These are phyloP conservation scores for Cephonodes hylas DNA, from an alignment of 2,888 invertebrate species.

Conservation along the genomic window DNA sequence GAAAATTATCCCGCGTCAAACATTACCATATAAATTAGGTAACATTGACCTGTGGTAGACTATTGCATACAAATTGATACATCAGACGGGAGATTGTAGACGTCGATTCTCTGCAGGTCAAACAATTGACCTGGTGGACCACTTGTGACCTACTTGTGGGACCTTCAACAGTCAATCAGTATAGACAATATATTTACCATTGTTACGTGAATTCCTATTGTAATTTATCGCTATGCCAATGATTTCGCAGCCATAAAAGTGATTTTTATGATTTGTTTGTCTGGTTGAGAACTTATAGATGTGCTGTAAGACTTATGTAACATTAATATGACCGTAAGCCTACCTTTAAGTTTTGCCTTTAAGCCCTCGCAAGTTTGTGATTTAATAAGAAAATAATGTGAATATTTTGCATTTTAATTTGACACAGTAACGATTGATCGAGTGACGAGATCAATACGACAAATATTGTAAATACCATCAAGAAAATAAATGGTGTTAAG, in stretches of 20 bases:
- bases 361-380: too few relatives aligned
- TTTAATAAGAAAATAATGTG: too few relatives aligned
- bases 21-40: constrained; percentile 11
- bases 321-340: not conserved
- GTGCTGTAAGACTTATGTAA: not conserved
- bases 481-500: too few relatives aligned
- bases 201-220: not conserved
- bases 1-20: not conserved
- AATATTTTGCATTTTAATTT: too few relatives aligned
- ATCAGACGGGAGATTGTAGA: constrained; percentile 38
- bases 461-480: too few relatives aligned
- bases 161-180: constrained; percentile 56
- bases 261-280: constrained; percentile 21
- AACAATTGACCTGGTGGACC: constrained; percentile 56
- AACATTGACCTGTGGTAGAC: constrained; percentile 36
- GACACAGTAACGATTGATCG: too few relatives aligned
- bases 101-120: constrained; percentile 61
- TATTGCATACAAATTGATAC: constrained; percentile 36
- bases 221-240: not conserved
- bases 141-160: constrained; percentile 46
- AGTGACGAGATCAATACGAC: too few relatives aligned
- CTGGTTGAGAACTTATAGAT: not conserved
- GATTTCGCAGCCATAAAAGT: constrained; percentile 31
- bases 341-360: not conserved
- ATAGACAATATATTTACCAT: not conserved